phyloP scores from a whole-genome alignment of 2,113 vertebrate species.

The Toxotes jaculatrix region DNA sequence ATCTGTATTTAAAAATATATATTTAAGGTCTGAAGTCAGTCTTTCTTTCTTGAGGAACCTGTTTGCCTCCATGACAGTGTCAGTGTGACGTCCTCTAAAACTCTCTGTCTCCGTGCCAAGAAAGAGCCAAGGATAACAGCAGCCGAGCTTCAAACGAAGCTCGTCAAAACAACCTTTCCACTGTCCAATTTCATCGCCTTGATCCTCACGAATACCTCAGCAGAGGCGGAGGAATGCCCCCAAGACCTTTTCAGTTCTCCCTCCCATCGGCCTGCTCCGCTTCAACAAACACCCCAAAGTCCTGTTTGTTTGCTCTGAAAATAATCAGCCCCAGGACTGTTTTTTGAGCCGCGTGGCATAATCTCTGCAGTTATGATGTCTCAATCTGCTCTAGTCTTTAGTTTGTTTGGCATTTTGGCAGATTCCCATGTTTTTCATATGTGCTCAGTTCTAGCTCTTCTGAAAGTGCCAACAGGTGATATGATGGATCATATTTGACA shows the following conservation, averaged over 20 bases:
- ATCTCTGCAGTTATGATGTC: constrained; percentile 33
- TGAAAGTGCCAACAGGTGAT: constrained; percentile 7
- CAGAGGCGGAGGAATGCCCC: constrained; percentile 56
- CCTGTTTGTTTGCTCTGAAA: constrained; percentile 79
- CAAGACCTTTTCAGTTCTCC: constrained; percentile 5
- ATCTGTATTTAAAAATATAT: background rate
- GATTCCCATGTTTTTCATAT: constrained; percentile 16
- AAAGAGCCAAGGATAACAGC: constrained; percentile 62
- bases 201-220: constrained; percentile 66
- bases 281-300: constrained; percentile 64
- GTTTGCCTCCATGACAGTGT: constrained; percentile 13
- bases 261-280: constrained; percentile 27
- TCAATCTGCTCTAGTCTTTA: constrained; percentile 22
- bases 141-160: constrained; percentile 68
- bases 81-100: constrained; percentile 32
- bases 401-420: constrained; percentile 6
- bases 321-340: constrained; percentile 56
- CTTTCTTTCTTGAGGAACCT: background rate
- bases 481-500: background rate
- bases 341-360: constrained; percentile 56
- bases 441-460: background rate
- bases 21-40: background rate
- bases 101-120: constrained; percentile 20
- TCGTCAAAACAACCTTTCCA: constrained; percentile 77
- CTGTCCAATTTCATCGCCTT: constrained; percentile 67